These are phyloP conservation scores for Chymomyza caudatula DNA, from an alignment of 2,888 invertebrate species.

Conservation along the genomic window DNA sequence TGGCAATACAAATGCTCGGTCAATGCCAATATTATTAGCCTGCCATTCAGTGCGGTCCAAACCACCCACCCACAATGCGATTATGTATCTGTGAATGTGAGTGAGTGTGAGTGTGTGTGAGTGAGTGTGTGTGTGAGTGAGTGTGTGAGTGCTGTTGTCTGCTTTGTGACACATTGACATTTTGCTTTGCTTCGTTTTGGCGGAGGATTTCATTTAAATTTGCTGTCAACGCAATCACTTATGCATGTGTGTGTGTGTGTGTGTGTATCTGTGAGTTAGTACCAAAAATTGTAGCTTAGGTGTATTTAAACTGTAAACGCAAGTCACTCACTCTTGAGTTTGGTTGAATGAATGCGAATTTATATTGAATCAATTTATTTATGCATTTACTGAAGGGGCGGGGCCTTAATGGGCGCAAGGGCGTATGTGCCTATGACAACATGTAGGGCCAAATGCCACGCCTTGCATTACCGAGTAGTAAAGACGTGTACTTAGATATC, in stretches of 20 bases:
- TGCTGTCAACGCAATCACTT: slow-evolving; percentile 68
- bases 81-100: background rate
- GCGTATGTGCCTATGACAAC: too few species aligned
- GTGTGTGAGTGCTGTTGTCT: slow-evolving; percentile 38
- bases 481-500: too few species aligned
- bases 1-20: slow-evolving; percentile 30
- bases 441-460: too few species aligned
- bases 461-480: too few species aligned
- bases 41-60: background rate
- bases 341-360: slow-evolving; percentile 28
- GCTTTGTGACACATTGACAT: slow-evolving; percentile 59
- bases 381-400: slow-evolving; percentile 2
- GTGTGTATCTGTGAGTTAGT: slow-evolving; percentile 6
- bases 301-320: slow-evolving; percentile 4
- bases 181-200: background rate
- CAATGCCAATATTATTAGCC: slow-evolving; percentile 68
- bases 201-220: slow-evolving; percentile 69
- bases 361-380: slow-evolving; percentile 60
- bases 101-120: background rate
- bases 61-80: slow-evolving; percentile 5
- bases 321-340: slow-evolving; percentile 9
- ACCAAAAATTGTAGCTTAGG: background rate
- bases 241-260: slow-evolving; percentile 8
- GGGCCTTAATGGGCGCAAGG: too few species aligned
- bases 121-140: background rate